Conservation (phyloP, 1,140 invertebrate species). For the Pseudomyrmex concolor region DNA sequence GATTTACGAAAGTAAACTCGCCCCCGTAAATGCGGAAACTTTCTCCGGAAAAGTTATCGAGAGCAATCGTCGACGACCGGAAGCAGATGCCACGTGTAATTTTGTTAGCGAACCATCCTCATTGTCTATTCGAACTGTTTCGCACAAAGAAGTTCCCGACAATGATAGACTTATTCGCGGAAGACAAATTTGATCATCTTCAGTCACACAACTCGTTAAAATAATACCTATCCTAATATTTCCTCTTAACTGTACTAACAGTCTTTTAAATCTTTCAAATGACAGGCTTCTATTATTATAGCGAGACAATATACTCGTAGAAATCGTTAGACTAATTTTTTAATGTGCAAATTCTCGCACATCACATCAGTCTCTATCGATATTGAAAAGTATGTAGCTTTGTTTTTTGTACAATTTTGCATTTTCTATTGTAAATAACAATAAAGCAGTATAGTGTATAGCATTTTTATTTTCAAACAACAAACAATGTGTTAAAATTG, state of each 20-base stretch:
- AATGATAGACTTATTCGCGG: not conserved
- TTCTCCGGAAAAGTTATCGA: conserved; percentile 55
- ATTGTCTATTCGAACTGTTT: not conserved
- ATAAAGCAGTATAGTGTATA: no score
- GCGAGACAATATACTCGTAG: not conserved
- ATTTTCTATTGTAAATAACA: not conserved
- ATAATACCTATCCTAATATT: not conserved
- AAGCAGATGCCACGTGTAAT: conserved; percentile 51
- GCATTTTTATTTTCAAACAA: no score
- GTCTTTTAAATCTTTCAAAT: not conserved
- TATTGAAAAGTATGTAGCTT: not conserved
- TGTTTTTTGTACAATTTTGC: not conserved
- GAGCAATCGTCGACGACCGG: conserved; percentile 22
- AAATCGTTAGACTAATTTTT: not conserved
- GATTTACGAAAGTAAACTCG: conserved; percentile 64
- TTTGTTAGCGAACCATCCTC: conserved; percentile 16
- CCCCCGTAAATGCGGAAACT: conserved; percentile 58
- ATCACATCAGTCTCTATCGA: not conserved
- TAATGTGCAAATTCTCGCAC: not conserved
- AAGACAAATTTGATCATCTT: not conserved
- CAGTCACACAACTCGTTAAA: no score
- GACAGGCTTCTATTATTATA: not conserved
- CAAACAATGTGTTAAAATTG: not conserved
- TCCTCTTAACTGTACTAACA: not conserved
- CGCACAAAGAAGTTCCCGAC: no score